Percentiles rank a stretch among this genome's conserved stretches.
Evolutionary conservation across 2,888 invertebrate species (phyloP).

Genomic region (Notodromas monacha): DNA sequence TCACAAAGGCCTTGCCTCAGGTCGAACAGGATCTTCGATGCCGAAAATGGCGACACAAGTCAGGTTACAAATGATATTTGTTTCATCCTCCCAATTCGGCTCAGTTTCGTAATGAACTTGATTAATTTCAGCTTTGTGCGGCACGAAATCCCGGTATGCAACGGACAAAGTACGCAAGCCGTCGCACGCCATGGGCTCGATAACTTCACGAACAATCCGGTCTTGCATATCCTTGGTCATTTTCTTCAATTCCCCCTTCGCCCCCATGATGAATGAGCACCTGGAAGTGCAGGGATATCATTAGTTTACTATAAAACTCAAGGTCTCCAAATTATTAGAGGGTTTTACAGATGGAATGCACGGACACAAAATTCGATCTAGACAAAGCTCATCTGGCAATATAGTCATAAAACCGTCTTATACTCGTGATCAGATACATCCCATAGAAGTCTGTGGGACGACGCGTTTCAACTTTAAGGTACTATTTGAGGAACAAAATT

Average conservation of each 20-base stretch:
- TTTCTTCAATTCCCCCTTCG: slow-evolving; percentile 60
- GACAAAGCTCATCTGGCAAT: too few relatives aligned
- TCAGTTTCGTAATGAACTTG: slow-evolving; percentile 58
- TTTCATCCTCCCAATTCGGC: slow-evolving; percentile 90
- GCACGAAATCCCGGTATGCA: slow-evolving; percentile 76
- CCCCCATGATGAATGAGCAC: slow-evolving; percentile 80
- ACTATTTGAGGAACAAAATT: too few relatives aligned
- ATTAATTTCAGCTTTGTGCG: slow-evolving; percentile 60
- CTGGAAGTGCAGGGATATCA: too few relatives aligned
- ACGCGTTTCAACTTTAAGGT: too few relatives aligned
- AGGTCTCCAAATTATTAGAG: too few relatives aligned
- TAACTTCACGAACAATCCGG: slow-evolving; percentile 57
- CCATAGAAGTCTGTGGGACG: too few relatives aligned
- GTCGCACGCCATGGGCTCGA: slow-evolving; percentile 93
- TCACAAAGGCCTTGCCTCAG: slow-evolving; percentile 31
- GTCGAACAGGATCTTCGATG: slow-evolving; percentile 92
- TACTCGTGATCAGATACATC: too few relatives aligned
- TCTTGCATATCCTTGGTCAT: slow-evolving; percentile 79
- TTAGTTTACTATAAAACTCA: too few relatives aligned
- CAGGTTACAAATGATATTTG: slow-evolving; percentile 58
- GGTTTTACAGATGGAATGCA: too few relatives aligned
- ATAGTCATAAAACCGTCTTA: too few relatives aligned
- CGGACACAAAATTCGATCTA: too few relatives aligned
- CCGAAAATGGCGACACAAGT: slow-evolving; percentile 88
- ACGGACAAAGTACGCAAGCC: slow-evolving; percentile 79